These are phyloP conservation scores for Apteryx mantelli DNA, from an alignment of 2,113 vertebrate genomes.

Conservation along the genomic window DNA sequence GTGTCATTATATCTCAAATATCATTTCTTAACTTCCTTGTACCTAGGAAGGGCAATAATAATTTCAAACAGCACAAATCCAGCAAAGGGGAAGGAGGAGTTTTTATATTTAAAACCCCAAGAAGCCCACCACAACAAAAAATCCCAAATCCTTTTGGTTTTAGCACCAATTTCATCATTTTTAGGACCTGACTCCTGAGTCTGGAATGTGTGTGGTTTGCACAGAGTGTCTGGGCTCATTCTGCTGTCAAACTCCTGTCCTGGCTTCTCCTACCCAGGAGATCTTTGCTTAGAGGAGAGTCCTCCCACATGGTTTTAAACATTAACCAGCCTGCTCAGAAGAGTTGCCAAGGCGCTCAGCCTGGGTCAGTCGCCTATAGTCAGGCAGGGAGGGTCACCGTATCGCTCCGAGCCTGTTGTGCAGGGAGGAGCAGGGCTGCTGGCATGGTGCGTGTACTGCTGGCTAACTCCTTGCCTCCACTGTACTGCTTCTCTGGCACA, in stretches of 20 bases:
- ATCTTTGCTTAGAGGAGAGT: not conserved
- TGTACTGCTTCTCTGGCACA: not conserved
- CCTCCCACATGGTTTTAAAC: not conserved
- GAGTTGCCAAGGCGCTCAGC: not conserved
- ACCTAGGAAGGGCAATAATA: not conserved
- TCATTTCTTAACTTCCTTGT: fast-evolving
- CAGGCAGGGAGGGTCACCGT: not conserved
- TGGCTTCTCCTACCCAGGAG: not conserved
- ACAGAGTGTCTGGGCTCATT: not conserved
- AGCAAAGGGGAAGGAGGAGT: not conserved
- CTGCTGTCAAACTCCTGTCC: not conserved
- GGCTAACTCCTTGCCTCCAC: not conserved
- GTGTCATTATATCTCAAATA: not conserved
- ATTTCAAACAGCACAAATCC: not conserved
- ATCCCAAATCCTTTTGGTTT: not conserved
- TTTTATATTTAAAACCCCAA: not conserved
- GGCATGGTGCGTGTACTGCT: not conserved
- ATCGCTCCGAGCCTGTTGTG: not conserved
- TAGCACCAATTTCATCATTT: not conserved
- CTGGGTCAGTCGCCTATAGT: not conserved
- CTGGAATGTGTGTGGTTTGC: not conserved
- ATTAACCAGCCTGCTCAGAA: not conserved
- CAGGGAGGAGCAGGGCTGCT: not conserved
- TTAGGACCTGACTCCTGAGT: not conserved
- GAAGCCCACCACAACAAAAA: not conserved